phyloP scores from a whole-genome alignment of 2,888 invertebrate genomes.

The Colletes collaris region DNA sequence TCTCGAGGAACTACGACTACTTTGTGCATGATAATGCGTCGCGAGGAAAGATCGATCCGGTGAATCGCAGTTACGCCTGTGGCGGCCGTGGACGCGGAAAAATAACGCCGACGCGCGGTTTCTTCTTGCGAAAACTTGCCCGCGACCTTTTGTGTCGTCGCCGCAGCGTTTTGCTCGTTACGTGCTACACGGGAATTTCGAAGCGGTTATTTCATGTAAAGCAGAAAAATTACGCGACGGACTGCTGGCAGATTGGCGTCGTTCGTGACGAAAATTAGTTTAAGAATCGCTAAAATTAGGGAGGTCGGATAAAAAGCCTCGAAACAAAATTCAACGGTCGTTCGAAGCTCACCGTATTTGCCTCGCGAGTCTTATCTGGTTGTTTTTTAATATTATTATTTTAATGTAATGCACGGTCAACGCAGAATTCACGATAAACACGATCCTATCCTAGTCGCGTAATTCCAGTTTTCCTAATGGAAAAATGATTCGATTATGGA shows the following conservation, averaged over 20 bases:
- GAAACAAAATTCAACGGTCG: constrained; percentile 22
- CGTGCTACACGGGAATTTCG: constrained; percentile 22
- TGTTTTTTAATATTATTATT: too few relatives aligned
- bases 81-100: background rate
- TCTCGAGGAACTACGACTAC: background rate
- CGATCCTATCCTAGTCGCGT: too few relatives aligned
- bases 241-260: background rate
- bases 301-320: constrained; percentile 20
- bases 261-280: constrained; percentile 56
- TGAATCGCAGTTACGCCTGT: constrained; percentile 31
- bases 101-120: background rate
- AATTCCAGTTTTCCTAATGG: too few relatives aligned
- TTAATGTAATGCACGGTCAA: too few relatives aligned
- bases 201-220: constrained; percentile 42
- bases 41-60: constrained; percentile 18
- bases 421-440: too few relatives aligned
- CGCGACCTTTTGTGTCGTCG: constrained; percentile 19
- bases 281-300: background rate
- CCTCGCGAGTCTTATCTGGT: background rate
- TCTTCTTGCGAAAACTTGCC: constrained; percentile 11
- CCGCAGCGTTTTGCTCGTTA: constrained; percentile 12
- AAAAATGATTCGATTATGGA: too few relatives aligned
- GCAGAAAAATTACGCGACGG: constrained; percentile 40
- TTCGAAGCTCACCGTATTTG: background rate
- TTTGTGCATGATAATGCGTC: constrained; percentile 25